Base-by-base conservation (phyloP, 2,113 vertebrate genomes). In the Gadus chalcogrammus region DNA sequence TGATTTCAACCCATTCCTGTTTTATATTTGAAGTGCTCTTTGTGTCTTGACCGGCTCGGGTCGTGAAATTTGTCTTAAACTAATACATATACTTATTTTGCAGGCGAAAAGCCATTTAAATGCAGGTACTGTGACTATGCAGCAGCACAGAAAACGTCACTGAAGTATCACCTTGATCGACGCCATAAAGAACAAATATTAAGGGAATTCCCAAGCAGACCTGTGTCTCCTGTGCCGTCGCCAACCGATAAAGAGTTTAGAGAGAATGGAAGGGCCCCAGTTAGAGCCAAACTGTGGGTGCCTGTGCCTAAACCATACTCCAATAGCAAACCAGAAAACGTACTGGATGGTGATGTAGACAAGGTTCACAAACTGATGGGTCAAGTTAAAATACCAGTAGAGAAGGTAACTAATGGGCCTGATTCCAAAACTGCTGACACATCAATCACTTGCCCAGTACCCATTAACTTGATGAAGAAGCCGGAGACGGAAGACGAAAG, bases 101-200 rank as follows among this genome's bases (percentile, higher is more conserved):
- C 81, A 99, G 97, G 97, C 88, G 97, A 99, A 83, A 99, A 99
- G 84, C 97, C 97, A 0, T 98, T 94, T 82, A 96, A 96, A 92
- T 99, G 97, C 91, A 92, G 93, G 77, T 95, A 96, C 83, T 99
- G 97, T 77, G 94, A 96, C 67, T 99, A 99, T 1, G 96, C 97
- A 13, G 97, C 96, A 5, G 97, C 97, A 28, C 97, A 99, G 91
- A 98, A 98, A 80, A 99, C 97, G 0, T 98, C 97, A 0, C 85
- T 99, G 74, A 93, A 96, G 53, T 99, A 98, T 70, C 97, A 99
- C 75, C 79, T 98, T 84, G 95, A 97, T 77, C 92, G 95, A 52
- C 96, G 96, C 18, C 97, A 99, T 92, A 97, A 95, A 80, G 94
- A 95, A 78, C 94, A 92, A 72, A 80, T 83, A 0, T 93, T 92